Base-by-base conservation (phyloP, 2,888 invertebrate species). In the Sepioteuthis lessoniana region DNA sequence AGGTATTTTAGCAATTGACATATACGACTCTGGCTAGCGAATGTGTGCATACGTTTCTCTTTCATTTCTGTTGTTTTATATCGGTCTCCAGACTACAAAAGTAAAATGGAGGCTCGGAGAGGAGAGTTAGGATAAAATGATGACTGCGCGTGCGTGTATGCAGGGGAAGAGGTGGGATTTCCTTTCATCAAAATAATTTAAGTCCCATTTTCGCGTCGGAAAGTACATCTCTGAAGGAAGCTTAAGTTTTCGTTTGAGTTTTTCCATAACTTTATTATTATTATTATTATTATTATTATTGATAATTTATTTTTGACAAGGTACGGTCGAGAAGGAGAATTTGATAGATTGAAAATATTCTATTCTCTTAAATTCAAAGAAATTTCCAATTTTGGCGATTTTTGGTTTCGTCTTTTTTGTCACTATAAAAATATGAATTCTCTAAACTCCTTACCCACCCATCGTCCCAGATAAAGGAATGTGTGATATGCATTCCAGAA, bases 1-100 rank as follows among this genome's bases (percentile, higher is more conserved):
- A 76, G 76, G 76, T 76, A 76, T 76, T 76, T 76, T 76, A n/a
- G 76, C 76, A 76, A n/a, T 76, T 76, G 76, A 76, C 76, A 76
- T 76, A 35, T 76, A 76, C 35, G 76, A 76, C 76, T 76, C 76
- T 35, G 35, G 76, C 19, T 76, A n/a, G 76, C 13, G 35, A 76
- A 76, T 76, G 76, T 76, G 76, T 35, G 35, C 76, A 35, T 76
- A 76, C 16, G 10, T 35, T n/a, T 76, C n/a, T n/a, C 13, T n/a
- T 35, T 76, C 76, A n/a, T 16, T 35, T 35, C 13, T 35, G n/a
- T 76, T 76, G 76, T 76, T 76, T 76, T 76, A 35, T 7, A 4
- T n/a, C 35, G 35, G 76, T n/a, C 76, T 76, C n/a, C 31, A 76
- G 31, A 76, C 76, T 31, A 76, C 76, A 76, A 76, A 76, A 76